Evolutionary conservation across 2,113 vertebrate genomes (phyloP).

Genomic region (Phylloscopus trochilus): DNA sequence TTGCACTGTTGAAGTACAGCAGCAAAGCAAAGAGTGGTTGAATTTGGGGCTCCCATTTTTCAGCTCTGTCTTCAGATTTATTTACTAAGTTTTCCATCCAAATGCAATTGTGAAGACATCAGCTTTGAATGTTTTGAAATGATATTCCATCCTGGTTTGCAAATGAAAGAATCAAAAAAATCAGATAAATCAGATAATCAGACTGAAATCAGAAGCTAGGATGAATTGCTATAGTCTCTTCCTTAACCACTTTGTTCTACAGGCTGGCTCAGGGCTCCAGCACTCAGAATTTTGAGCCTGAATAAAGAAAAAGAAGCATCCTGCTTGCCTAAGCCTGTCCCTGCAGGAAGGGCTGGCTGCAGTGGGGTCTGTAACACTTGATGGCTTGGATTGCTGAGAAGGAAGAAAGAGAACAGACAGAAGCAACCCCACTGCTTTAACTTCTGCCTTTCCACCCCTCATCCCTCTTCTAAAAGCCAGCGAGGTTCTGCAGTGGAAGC

Average conservation of each 20-base stretch:
- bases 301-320: not conserved
- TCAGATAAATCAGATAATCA: too few relatives aligned
- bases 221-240: not conserved
- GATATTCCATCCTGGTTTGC: not conserved
- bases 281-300: not conserved
- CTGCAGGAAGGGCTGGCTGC: not conserved
- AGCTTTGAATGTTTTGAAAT: not conserved
- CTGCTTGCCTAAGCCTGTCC: rapidly evolving
- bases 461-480: not conserved
- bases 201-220: not conserved
- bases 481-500: not conserved
- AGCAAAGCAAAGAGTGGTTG: not conserved
- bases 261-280: not conserved
- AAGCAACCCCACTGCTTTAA: not conserved
- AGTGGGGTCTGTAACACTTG: not conserved
- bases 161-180: not conserved
- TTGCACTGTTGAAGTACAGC: not conserved
- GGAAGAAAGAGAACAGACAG: not conserved
- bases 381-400: not conserved
- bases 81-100: not conserved
- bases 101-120: not conserved
- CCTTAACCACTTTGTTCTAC: not conserved
- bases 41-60: not conserved
- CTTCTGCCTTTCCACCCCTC: not conserved
- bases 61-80: not conserved